A percentile compares a stretch with the other conserved stretches of the same genome.
Evolutionary conservation across 35 echinoderm and acorn worm species (phyloP).

Genomic region (Amphiura filiformis): DNA sequence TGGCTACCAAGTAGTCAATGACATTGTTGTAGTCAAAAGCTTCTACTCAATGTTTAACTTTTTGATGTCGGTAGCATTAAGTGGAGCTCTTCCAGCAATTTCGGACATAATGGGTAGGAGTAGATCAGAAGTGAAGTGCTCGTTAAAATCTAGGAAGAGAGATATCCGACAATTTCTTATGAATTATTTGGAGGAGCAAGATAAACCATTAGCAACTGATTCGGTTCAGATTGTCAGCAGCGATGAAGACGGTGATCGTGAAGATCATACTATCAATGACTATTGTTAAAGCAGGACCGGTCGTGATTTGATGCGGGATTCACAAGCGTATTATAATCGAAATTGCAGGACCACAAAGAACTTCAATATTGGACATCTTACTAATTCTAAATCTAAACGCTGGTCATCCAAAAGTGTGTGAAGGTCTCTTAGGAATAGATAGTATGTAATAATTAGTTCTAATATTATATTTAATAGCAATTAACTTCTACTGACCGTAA

Average conservation of each 20-base stretch:
- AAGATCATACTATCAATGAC: no score
- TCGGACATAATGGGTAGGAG: neutral
- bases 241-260: neutral
- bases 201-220: neutral
- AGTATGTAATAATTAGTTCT: no score
- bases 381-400: no score
- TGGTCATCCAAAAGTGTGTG: no score
- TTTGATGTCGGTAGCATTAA: neutral
- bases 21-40: neutral
- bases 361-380: no score
- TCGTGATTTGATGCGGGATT: no score
- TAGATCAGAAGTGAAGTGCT: neutral
- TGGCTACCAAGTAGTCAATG: neutral
- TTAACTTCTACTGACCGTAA: no score
- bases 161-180: neutral
- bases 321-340: no score
- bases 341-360: no score
- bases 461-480: no score
- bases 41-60: neutral
- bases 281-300: no score
- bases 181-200: neutral
- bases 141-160: neutral
- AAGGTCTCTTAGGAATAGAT: no score
- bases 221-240: neutral
- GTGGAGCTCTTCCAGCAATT: neutral